Percentiles rank a stretch among this genome's conserved stretches.
These are phyloP conservation scores for Tachystola acroxantha DNA, from an alignment of 2,888 invertebrate genomes.

Conservation along the genomic window DNA sequence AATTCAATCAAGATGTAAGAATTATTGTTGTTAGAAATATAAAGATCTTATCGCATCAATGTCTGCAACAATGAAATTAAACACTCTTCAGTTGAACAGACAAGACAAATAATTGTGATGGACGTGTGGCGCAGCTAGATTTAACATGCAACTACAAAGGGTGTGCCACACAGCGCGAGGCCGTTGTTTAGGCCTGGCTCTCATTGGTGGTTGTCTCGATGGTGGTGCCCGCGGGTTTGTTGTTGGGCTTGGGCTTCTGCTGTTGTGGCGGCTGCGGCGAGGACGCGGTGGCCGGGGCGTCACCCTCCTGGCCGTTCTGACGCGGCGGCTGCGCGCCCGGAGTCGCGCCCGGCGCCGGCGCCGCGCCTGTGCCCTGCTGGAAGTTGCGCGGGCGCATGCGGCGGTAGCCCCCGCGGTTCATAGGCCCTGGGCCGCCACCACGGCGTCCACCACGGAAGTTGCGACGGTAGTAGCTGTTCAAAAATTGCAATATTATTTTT, in stretches of 20 bases:
- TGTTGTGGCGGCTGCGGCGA: slow-evolving; percentile 41
- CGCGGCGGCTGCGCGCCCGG: slow-evolving; percentile 31
- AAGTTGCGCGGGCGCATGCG: slow-evolving; percentile 59
- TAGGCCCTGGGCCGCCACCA: slow-evolving; percentile 57
- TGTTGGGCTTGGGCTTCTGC: slow-evolving; percentile 49
- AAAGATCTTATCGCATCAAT: slow-evolving; percentile 32
- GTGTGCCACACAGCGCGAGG: slow-evolving; percentile 41
- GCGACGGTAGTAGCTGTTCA: slow-evolving; percentile 83
- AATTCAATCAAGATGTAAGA: slow-evolving; percentile 29
- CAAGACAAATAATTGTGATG: slow-evolving; percentile 43
- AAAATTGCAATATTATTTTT: slow-evolving; percentile 1
- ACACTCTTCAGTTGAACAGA: slow-evolving; percentile 57
- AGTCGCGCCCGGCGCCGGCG: slow-evolving; percentile 10
- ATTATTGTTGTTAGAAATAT: slow-evolving; percentile 23
- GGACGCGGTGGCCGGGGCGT: slow-evolving; percentile 35
- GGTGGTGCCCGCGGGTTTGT: slow-evolving; percentile 55
- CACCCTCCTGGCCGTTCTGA: slow-evolving; percentile 50
- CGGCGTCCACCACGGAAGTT: slow-evolving; percentile 85
- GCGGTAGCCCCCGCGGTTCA: slow-evolving; percentile 60
- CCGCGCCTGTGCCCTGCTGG: slow-evolving; percentile 34
- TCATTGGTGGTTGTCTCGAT: slow-evolving; percentile 70
- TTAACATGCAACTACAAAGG: slow-evolving; percentile 54
- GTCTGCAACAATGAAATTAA: slow-evolving; percentile 48
- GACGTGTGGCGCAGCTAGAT: slow-evolving; percentile 54
- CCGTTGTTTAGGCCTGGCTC: slow-evolving; percentile 65